Evolutionary conservation across 2,888 invertebrate genomes (phyloP).

Genomic region (Linnaemya vulpina): DNA sequence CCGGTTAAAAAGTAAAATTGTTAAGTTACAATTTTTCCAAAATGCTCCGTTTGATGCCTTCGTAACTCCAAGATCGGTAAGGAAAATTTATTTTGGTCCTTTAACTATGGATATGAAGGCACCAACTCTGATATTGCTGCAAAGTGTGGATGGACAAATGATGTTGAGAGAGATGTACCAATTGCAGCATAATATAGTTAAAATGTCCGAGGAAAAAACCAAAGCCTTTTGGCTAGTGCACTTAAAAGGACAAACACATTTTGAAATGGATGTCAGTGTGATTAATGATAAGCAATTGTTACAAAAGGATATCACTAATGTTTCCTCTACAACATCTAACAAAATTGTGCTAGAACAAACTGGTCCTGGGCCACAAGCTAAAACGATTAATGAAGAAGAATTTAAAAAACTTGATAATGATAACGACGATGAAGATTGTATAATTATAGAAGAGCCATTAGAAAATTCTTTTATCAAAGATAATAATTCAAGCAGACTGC

Average conservation of each 20-base stretch:
- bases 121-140: conserved; percentile 79
- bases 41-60: conserved; percentile 80
- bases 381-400: background rate
- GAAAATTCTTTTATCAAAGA: conserved; percentile 14
- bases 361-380: background rate
- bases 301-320: background rate
- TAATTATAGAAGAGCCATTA: conserved; percentile 77
- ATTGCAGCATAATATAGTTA: conserved; percentile 76
- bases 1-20: conserved; percentile 77
- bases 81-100: conserved; percentile 82
- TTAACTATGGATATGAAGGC: conserved; percentile 75
- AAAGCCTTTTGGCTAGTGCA: conserved; percentile 81
- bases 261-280: conserved; percentile 74
- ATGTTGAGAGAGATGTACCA: conserved; percentile 82
- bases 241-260: conserved; percentile 77
- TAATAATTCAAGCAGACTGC: conserved; percentile 20
- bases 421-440: conserved; percentile 78
- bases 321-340: background rate
- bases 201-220: conserved; percentile 74
- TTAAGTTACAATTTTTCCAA: conserved; percentile 80
- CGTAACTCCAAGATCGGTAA: conserved; percentile 78
- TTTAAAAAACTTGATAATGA: conserved; percentile 21
- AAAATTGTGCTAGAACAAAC: background rate
- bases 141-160: conserved; percentile 81
- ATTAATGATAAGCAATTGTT: background rate